Base-by-base conservation (phyloP, 1,140 invertebrate genomes). In the Eulimnadia texana region DNA sequence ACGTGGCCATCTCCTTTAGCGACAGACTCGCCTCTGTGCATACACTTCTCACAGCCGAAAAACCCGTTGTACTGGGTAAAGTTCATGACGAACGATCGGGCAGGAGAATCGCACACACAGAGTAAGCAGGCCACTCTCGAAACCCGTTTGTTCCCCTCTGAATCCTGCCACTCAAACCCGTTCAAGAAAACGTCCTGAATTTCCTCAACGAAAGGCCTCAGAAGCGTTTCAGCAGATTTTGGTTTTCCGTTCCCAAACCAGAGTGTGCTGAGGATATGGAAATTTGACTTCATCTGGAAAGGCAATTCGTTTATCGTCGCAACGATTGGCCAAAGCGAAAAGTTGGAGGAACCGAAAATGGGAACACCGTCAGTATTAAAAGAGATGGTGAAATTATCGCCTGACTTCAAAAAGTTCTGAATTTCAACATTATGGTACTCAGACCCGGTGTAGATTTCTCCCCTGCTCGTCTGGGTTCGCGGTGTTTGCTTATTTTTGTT, bases 311-410 rank as follows among this genome's bases (percentile, higher is more conserved):
- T 72, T 2, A 73, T 64, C 49, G 65, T 60, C 2, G 68, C 53
- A 49, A 69, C 66, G 13, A 73, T 59, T 27, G 70, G 70, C 70
- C 71, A 73, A 49, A 69, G 61, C 53, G 65, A 66, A 23, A 67
- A 63, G 64, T 67, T 64, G 16, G 70, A 70, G 0, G 70, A 72
- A 62, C 70, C 68, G 47, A 71, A 72, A 10, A 72, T 64, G 3
- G 69, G 67, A 28, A 71, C 63, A 0, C 70, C 71, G 57, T 73
- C 70, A 6, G 16, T 6, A 42, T 42, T 42, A 42, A 42, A 42
- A 16, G 33, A 6, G 16, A 42, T 42, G 16, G 33, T 42, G 16
- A 42, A 42, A 42, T 42, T 42, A 16, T 42, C 33, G 33, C 33
- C 33, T 6, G 6, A 9, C 6, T 42, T 42, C 33, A 42, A 16